Evolutionary conservation across 1,140 invertebrate genomes (phyloP).

Genomic region (Mylabris phalerata): DNA sequence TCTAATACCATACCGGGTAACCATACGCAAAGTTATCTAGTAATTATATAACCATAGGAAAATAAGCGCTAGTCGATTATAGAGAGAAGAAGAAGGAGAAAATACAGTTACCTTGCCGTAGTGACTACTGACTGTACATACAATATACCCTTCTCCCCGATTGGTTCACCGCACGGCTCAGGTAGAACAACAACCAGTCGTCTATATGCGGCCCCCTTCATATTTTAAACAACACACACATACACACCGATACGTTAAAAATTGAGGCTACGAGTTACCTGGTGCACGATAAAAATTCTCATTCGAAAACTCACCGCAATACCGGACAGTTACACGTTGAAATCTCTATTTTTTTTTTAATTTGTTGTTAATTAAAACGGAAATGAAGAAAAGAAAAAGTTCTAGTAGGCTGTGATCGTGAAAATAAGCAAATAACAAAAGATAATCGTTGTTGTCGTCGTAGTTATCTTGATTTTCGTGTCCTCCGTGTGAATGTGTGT

Average conservation of each 20-base stretch:
- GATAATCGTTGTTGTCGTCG: no score
- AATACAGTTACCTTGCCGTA: slow-evolving; percentile 36
- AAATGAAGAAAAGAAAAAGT: no score
- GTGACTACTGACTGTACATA: slow-evolving; percentile 23
- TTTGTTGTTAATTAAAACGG: no score
- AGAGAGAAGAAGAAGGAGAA: no score
- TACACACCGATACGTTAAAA: slow-evolving; percentile 17
- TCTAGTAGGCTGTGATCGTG: no score
- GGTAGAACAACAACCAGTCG: slow-evolving; percentile 36
- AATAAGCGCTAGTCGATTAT: slow-evolving; percentile 20
- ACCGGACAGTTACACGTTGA: slow-evolving; percentile 15
- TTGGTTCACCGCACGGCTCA: slow-evolving; percentile 29
- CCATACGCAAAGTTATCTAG: slow-evolving; percentile 17
- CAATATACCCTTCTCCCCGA: slow-evolving; percentile 24
- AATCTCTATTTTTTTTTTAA: slow-evolving; percentile 1
- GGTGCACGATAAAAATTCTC: slow-evolving; percentile 18
- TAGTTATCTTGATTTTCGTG: no score
- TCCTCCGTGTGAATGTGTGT: no score
- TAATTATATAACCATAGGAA: slow-evolving; percentile 39
- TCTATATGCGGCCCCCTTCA: slow-evolving; percentile 25
- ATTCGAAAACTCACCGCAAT: slow-evolving; percentile 21
- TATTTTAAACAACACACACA: neutral
- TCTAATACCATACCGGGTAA: slow-evolving; percentile 8
- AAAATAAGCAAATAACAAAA: no score
- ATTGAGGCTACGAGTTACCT: slow-evolving; percentile 29